phyloP scores from a whole-genome alignment of 2,888 invertebrate species.

The Epirrita christyi region DNA sequence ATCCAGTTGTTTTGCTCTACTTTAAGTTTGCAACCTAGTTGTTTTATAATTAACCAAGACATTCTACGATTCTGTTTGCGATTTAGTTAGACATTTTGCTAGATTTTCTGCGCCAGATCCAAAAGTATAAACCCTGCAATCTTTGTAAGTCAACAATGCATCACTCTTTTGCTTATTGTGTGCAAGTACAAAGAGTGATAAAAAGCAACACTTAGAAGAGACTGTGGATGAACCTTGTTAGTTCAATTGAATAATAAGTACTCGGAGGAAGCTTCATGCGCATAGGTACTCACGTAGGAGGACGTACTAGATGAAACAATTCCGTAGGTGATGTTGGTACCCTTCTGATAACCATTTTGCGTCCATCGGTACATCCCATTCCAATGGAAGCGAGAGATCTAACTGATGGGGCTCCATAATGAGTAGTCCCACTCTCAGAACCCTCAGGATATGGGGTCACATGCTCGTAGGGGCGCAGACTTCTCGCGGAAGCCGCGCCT shows the following conservation, averaged over 20 bases:
- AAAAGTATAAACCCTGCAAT: too few species aligned
- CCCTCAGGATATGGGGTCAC: constrained; percentile 81
- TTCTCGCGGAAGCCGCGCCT: constrained; percentile 77
- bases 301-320: constrained; percentile 93
- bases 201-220: constrained; percentile 35
- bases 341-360: constrained; percentile 92
- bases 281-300: constrained; percentile 89
- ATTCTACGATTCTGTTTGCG: too few species aligned
- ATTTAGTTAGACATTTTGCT: too few species aligned
- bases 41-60: too few species aligned
- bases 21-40: too few species aligned
- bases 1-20: too few species aligned
- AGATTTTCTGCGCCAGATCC: too few species aligned
- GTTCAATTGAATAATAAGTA: constrained; percentile 78
- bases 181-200: not conserved
- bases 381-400: constrained; percentile 93
- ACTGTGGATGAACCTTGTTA: constrained; percentile 49
- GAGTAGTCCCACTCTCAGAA: constrained; percentile 85
- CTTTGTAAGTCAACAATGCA: too few species aligned
- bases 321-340: constrained; percentile 94
- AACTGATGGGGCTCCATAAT: constrained; percentile 89
- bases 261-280: constrained; percentile 70
- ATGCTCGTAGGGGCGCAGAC: constrained; percentile 79
- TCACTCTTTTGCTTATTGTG: too few species aligned
- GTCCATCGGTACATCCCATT: constrained; percentile 95